These are phyloP conservation scores for Frankliniella fusca DNA, from an alignment of 2,888 invertebrate genomes.

Conservation along the genomic window DNA sequence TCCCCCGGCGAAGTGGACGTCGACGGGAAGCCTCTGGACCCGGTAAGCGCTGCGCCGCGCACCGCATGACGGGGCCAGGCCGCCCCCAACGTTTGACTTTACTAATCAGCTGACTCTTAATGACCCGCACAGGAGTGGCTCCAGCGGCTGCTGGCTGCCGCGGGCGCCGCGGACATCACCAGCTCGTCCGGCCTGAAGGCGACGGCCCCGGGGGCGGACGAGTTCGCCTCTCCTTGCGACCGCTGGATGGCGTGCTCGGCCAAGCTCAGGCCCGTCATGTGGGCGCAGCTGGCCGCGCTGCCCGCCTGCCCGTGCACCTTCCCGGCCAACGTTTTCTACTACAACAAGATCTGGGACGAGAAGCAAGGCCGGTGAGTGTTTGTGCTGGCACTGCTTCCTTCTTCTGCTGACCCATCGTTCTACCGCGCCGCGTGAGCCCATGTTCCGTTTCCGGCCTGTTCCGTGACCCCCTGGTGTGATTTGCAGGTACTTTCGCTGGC, in stretches of 20 bases:
- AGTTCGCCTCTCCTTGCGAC: constrained; percentile 27
- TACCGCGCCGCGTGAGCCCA: no score
- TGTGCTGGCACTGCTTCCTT: no score
- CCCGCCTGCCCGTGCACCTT: constrained; percentile 49
- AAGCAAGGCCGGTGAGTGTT: constrained; percentile 39
- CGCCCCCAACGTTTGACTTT: neutral
- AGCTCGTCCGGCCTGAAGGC: constrained; percentile 33
- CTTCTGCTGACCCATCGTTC: neutral
- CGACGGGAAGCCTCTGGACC: neutral
- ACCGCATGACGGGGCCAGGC: no score
- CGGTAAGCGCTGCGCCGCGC: constrained; percentile 32
- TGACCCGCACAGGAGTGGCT: neutral
- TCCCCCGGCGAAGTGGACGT: constrained; percentile 32
- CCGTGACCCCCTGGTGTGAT: neutral
- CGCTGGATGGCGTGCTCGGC: constrained; percentile 47
- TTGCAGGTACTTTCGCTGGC: constrained; percentile 45
- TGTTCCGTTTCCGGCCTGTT: neutral
- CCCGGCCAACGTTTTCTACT: constrained; percentile 47
- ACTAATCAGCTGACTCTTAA: constrained; percentile 27
- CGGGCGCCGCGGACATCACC: constrained; percentile 25
- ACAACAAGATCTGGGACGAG: constrained; percentile 48
- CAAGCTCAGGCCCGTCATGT: constrained; percentile 79
- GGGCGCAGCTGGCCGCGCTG: constrained; percentile 58
- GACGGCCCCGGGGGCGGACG: constrained; percentile 33
- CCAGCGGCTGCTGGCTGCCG: neutral